A percentile compares a stretch with the other conserved stretches of the same genome.
Conservation (phyloP, 2,113 vertebrate species). For the Neofelis nebulosa region DNA sequence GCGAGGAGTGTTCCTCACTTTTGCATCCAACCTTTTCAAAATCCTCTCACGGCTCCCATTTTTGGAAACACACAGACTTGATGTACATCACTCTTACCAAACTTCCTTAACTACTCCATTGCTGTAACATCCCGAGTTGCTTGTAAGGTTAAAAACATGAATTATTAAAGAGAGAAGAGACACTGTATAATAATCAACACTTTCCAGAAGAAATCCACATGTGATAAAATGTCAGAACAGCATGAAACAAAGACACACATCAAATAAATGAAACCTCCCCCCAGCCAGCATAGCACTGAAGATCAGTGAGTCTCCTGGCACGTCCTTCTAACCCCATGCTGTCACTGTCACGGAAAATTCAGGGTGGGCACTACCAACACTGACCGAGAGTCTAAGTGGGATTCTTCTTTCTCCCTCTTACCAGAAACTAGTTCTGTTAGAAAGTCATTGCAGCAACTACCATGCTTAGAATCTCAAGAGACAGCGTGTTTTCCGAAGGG, state of each 20-base stretch:
- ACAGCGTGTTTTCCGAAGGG: background rate
- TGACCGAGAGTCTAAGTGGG: background rate
- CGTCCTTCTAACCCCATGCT: background rate
- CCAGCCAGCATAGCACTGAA: background rate
- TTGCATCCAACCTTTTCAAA: background rate
- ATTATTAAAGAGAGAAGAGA: slow-evolving; percentile 47
- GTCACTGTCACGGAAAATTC: background rate
- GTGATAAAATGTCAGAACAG: slow-evolving; percentile 47
- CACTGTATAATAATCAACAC: background rate
- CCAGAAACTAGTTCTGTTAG: background rate
- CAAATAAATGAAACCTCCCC: background rate
- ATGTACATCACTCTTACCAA: background rate
- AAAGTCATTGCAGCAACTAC: background rate
- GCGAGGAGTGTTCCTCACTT: background rate
- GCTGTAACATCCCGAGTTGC: background rate
- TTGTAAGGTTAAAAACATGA: slow-evolving; percentile 60
- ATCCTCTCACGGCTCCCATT: background rate
- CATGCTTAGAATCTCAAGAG: background rate
- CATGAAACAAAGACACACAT: slow-evolving; percentile 42
- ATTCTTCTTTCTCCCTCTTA: background rate
- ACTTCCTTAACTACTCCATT: background rate
- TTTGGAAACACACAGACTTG: background rate
- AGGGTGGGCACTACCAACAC: background rate
- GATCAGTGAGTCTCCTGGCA: background rate
- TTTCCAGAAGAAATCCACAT: background rate